Conservation (phyloP, 1,140 invertebrate species). For the Drosophila nasuta region DNA sequence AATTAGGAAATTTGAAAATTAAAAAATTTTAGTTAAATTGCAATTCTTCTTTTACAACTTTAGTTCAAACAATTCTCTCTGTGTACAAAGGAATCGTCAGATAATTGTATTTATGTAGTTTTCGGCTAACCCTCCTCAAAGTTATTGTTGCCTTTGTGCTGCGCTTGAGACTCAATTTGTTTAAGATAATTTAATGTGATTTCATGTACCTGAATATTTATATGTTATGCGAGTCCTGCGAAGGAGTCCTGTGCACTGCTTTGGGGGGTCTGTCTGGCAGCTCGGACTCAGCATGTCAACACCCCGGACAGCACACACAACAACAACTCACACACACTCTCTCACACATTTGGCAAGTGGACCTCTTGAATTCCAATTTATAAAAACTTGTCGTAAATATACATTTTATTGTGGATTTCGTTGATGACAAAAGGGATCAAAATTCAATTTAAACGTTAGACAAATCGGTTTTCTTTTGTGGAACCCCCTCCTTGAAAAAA, state of each 20-base stretch:
- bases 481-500: neutral
- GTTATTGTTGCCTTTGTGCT: constrained; percentile 49
- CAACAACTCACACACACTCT: constrained; percentile 6
- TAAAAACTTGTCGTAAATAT: constrained; percentile 31
- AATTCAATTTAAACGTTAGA: constrained; percentile 80
- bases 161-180: constrained; percentile 71
- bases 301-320: constrained; percentile 27
- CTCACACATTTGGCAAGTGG: constrained; percentile 6
- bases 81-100: neutral
- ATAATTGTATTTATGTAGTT: constrained; percentile 16
- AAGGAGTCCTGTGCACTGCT: neutral
- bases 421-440: constrained; percentile 62
- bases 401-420: constrained; percentile 38
- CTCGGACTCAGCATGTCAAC: constrained; percentile 32
- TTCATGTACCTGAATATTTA: constrained; percentile 81
- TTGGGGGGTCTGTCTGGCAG: constrained; percentile 32
- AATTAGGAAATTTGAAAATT: no score
- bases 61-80: no score
- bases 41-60: no score
- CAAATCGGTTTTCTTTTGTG: constrained; percentile 51
- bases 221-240: constrained; percentile 26
- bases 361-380: constrained; percentile 40
- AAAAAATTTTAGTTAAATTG: no score
- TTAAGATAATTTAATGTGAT: constrained; percentile 81
- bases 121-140: constrained; percentile 14